Evolutionary conservation across 2,113 vertebrate species (phyloP).

Genomic region (Notiomystis cincta): DNA sequence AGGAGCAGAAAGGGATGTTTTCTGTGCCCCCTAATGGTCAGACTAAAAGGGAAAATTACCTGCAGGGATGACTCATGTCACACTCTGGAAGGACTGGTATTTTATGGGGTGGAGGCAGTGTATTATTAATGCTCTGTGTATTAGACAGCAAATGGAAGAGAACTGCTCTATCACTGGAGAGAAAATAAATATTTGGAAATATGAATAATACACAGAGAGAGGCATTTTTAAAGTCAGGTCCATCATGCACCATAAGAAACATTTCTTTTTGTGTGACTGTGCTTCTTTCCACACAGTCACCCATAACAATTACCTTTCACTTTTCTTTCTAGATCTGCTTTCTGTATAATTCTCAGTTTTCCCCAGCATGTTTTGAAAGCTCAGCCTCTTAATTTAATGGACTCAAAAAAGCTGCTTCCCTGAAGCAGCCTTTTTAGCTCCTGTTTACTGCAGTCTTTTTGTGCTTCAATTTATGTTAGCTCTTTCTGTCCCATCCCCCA

Average conservation of each 20-base stretch:
- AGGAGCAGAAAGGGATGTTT: background rate
- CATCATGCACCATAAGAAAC: background rate
- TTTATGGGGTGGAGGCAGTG: background rate
- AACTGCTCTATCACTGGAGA: background rate
- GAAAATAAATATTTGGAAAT: background rate
- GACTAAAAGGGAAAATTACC: background rate
- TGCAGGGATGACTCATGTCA: background rate
- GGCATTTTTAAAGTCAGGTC: background rate
- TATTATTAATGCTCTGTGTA: background rate
- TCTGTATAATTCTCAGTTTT: fast-evolving
- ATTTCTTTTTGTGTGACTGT: background rate
- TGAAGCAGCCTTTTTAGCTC: background rate
- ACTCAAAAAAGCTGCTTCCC: background rate
- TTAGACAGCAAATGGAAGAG: background rate
- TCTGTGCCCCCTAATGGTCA: background rate
- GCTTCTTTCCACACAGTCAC: background rate
- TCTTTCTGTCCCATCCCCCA: background rate
- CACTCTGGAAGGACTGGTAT: background rate
- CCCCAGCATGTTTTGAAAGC: background rate
- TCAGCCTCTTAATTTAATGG: background rate
- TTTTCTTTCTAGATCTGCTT: background rate
- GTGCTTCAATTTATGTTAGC: background rate
- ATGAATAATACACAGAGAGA: background rate
- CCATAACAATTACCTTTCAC: background rate
- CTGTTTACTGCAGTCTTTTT: background rate